Percentiles rank a stretch among this genome's conserved stretches.
These are phyloP conservation scores for Lagopus muta DNA, from an alignment of 2,113 vertebrate species.

Conservation along the genomic window DNA sequence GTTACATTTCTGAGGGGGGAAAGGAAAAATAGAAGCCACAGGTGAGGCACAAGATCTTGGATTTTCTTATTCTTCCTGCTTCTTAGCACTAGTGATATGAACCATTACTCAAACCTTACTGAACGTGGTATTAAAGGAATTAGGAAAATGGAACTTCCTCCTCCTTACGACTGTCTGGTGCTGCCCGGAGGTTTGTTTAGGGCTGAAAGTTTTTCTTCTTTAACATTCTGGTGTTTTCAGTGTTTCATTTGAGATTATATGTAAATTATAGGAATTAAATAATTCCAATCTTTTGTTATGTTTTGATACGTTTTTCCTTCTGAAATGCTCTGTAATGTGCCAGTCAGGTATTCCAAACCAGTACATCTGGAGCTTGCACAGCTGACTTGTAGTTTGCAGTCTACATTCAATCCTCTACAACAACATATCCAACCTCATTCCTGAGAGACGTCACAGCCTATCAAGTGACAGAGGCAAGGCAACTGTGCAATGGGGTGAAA, in stretches of 20 bases:
- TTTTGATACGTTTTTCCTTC: not conserved
- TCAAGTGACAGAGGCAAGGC: not conserved
- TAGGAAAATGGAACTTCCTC: not conserved
- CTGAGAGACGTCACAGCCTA: not conserved
- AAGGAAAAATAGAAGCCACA: not conserved
- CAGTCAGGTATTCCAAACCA: not conserved
- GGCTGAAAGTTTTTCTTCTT: not conserved
- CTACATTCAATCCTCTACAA: not conserved
- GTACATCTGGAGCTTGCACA: not conserved
- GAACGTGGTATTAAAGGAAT: not conserved
- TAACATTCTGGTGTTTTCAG: rapidly evolving
- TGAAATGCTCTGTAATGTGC: not conserved
- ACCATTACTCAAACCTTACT: not conserved
- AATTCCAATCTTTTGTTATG: not conserved
- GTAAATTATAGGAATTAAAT: not conserved
- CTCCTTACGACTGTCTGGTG: not conserved
- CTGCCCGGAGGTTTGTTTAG: not conserved
- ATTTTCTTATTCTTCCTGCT: not conserved
- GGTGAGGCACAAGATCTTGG: not conserved
- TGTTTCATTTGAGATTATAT: not conserved
- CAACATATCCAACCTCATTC: not conserved
- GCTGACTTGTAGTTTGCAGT: not conserved
- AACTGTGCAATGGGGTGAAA: not conserved
- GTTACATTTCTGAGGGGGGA: not conserved
- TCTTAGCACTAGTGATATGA: not conserved